phyloP scores from a whole-genome alignment of 1,140 invertebrate genomes.

The Laupala kohalensis region DNA sequence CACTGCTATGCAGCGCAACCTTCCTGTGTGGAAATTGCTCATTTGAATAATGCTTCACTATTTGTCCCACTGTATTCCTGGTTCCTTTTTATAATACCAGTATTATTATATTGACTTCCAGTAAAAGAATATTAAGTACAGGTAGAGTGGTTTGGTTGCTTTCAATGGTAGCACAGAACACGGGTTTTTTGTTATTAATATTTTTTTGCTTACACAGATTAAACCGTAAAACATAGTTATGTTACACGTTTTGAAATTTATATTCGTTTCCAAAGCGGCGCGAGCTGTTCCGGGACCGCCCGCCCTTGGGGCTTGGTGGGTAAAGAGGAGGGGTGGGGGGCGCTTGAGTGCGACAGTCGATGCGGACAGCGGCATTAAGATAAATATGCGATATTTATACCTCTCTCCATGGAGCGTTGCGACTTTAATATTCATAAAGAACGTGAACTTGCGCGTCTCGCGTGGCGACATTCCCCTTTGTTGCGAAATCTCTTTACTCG shows the following conservation, averaged over 20 bases:
- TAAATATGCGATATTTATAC: background rate
- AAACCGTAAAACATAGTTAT: background rate
- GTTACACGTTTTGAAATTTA: background rate
- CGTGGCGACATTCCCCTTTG: background rate
- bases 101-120: background rate
- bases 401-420: background rate
- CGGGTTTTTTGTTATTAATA: background rate
- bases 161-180: background rate
- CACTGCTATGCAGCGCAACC: too few species aligned
- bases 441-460: background rate
- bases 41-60: background rate
- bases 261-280: background rate
- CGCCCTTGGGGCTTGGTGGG: background rate
- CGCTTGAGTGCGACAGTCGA: background rate
- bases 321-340: background rate
- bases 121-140: background rate
- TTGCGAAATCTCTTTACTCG: background rate
- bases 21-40: background rate
- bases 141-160: background rate
- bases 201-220: background rate
- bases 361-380: background rate
- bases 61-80: background rate
- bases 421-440: background rate
- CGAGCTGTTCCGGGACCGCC: background rate
- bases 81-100: background rate